Evolutionary conservation across 1,140 invertebrate genomes (phyloP).

Genomic region (Apis cerana): DNA sequence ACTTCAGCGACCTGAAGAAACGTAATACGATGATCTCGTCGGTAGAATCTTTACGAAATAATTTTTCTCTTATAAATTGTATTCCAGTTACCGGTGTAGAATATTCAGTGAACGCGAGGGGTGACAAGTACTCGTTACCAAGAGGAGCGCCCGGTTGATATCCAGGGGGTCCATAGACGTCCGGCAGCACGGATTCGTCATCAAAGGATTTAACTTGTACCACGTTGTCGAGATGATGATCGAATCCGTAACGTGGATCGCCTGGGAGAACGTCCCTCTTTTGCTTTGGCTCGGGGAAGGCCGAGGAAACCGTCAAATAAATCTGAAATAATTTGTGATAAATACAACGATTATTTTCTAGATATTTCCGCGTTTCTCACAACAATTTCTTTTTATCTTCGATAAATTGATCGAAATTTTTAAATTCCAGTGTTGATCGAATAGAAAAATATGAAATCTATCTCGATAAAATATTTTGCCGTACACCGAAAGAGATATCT

Average conservation of each 20-base stretch:
- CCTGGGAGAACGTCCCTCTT: conserved; percentile 74
- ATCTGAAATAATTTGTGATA: conserved; percentile 47
- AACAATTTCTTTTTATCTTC: too few species aligned
- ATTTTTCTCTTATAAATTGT: not conserved
- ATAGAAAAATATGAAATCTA: too few species aligned
- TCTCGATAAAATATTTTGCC: not conserved
- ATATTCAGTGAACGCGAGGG: not conserved
- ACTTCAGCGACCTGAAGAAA: not conserved
- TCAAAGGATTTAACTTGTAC: conserved; percentile 46
- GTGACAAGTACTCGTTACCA: not conserved
- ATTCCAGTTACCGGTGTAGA: conserved; percentile 4
- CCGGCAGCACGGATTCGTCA: not conserved
- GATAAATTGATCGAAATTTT: too few species aligned
- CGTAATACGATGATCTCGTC: not conserved
- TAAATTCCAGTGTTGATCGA: too few species aligned
- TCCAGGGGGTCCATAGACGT: conserved; percentile 56
- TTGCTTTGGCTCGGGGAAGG: conserved; percentile 44
- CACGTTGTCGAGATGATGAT: conserved; percentile 57
- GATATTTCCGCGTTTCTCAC: too few species aligned
- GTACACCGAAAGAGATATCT: conserved; percentile 54
- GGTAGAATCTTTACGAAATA: not conserved
- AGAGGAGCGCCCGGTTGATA: conserved; percentile 43
- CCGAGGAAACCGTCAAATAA: conserved; percentile 62
- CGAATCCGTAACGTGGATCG: conserved; percentile 72
- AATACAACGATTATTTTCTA: too few species aligned